Conservation (phyloP, 30 jellyfish, hydroid and myxozoan species). For the Aurelia sp. region DNA sequence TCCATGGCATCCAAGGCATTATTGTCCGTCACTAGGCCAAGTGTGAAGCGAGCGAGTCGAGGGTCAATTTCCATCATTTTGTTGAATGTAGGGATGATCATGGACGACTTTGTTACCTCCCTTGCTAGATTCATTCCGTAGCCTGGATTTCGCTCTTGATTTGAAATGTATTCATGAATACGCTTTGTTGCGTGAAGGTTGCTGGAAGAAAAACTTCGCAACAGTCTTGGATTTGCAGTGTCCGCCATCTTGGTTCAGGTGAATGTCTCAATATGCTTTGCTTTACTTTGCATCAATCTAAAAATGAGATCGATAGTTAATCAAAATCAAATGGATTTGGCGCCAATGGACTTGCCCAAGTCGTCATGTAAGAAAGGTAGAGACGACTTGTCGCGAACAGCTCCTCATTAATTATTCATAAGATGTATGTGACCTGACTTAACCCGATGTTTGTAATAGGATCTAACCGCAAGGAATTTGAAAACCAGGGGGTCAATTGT, state of each 20-base stretch:
- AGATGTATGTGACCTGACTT: too few relatives aligned
- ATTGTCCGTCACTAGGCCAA: conserved; percentile 34
- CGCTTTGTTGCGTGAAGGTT: conserved; percentile 55
- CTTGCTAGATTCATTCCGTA: conserved; percentile 15
- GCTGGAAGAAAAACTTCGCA: conserved; percentile 79
- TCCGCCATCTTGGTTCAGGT: conserved; percentile 27
- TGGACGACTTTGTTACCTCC: conserved; percentile 85
- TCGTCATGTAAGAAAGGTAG: too few relatives aligned
- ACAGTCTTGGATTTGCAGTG: neutral
- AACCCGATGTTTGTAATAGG: too few relatives aligned
- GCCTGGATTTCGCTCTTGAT: conserved; percentile 56
- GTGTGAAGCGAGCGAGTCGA: conserved; percentile 18
- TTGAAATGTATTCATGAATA: conserved; percentile 57
- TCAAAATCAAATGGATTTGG: too few relatives aligned
- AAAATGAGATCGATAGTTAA: too few relatives aligned
- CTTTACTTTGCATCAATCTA: too few relatives aligned
- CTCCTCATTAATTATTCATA: too few relatives aligned
- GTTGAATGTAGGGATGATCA: conserved; percentile 69
- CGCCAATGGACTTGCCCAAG: too few relatives aligned
- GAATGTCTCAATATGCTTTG: too few relatives aligned
- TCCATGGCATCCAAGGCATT: conserved; percentile 30
- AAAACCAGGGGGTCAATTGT: too few relatives aligned
- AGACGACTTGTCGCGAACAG: too few relatives aligned
- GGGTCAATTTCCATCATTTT: conserved; percentile 4
- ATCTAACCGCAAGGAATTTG: too few relatives aligned